A percentile compares a stretch with the other conserved stretches of the same genome.
Conservation (phyloP, 2,888 invertebrate species). For the Timema podura region DNA sequence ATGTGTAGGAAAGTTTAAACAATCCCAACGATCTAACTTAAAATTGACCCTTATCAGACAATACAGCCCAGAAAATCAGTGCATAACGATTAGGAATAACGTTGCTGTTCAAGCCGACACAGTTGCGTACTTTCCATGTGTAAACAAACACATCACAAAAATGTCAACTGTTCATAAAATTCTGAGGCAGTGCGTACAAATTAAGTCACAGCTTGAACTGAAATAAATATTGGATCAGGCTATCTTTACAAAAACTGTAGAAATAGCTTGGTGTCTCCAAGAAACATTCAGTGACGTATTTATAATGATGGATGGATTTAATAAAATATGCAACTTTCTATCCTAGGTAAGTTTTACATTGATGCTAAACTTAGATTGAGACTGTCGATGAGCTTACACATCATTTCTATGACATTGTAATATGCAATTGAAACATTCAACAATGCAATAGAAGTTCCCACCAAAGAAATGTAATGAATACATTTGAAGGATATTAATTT, state of each 20-base stretch:
- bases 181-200: background rate
- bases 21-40: too few species aligned
- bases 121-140: too few species aligned
- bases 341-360: background rate
- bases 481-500: background rate
- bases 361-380: background rate
- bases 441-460: background rate
- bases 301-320: background rate
- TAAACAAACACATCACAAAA: too few species aligned
- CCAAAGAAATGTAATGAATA: background rate
- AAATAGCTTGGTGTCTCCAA: slow-evolving; percentile 4
- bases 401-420: too few species aligned
- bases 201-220: background rate
- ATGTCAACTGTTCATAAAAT: background rate
- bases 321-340: background rate
- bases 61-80: too few species aligned
- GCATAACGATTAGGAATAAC: too few species aligned
- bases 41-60: too few species aligned
- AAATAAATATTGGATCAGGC: background rate
- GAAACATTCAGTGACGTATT: background rate
- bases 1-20: too few species aligned
- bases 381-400: too few species aligned
- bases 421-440: background rate
- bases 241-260: background rate
- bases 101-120: too few species aligned